Evolutionary conservation across 2,888 invertebrate species (phyloP).

Genomic region (Sphaerophoria rueppellii): DNA sequence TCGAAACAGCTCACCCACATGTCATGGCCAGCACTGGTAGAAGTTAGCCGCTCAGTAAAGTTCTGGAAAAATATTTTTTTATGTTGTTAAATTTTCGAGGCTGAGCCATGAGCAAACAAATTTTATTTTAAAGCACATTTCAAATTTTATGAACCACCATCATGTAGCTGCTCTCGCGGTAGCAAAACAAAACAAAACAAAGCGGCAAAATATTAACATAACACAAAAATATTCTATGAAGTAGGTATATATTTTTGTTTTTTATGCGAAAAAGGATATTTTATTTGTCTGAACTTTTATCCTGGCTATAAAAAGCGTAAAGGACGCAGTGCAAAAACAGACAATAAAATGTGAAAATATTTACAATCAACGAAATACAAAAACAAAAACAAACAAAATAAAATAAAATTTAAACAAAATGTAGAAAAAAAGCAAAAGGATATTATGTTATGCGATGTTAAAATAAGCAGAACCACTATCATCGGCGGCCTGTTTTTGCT

Average conservation of each 20-base stretch:
- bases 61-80: background rate
- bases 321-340: conserved; percentile 25
- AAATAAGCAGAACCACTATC: conserved; percentile 43
- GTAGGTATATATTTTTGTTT: background rate
- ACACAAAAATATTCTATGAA: conserved; percentile 3
- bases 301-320: background rate
- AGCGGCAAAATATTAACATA: conserved; percentile 67
- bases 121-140: too few relatives aligned
- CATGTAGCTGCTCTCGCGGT: too few relatives aligned
- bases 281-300: background rate
- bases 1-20: conserved; percentile 21
- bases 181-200: conserved; percentile 45
- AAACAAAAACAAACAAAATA: conserved; percentile 36
- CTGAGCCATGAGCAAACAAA: too few relatives aligned
- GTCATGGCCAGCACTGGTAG: conserved; percentile 45
- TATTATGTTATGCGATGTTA: conserved; percentile 53
- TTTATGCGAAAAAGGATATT: conserved; percentile 9
- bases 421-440: conserved; percentile 51
- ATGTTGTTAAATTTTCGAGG: too few relatives aligned
- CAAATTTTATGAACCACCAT: too few relatives aligned
- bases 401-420: conserved; percentile 17
- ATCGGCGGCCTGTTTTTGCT: conserved; percentile 13
- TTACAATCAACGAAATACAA: conserved; percentile 55
- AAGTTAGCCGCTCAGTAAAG: background rate
- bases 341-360: conserved; percentile 61